phyloP scores from a whole-genome alignment of 2,113 vertebrate species.

The Nesogale talazaci region DNA sequence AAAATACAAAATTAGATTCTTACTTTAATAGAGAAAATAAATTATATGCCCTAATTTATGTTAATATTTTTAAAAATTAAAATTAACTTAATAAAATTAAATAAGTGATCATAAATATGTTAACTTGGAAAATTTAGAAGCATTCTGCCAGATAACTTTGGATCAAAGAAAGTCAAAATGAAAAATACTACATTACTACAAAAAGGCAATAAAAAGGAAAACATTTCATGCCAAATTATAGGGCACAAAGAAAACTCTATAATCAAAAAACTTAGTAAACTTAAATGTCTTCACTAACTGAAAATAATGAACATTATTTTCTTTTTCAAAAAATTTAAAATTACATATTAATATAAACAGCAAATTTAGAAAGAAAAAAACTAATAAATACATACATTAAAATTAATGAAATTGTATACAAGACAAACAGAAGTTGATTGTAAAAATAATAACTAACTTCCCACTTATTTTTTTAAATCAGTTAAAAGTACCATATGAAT shows the following conservation, averaged over 20 bases:
- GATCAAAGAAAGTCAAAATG: background rate
- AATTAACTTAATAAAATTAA: background rate
- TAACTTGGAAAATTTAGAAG: slow-evolving; percentile 14
- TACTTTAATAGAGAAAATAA: too few relatives aligned
- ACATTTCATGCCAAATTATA: background rate
- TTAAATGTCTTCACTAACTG: background rate
- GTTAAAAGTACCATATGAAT: background rate
- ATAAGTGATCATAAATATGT: background rate
- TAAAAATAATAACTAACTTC: background rate
- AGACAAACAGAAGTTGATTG: background rate
- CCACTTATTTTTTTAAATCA: background rate
- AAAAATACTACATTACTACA: background rate
- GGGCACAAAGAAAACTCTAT: background rate
- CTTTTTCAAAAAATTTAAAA: slow-evolving; percentile 1
- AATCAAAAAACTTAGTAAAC: slow-evolving; percentile 7
- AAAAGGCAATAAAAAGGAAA: background rate
- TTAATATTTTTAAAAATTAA: background rate
- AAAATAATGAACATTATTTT: background rate
- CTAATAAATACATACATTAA: background rate
- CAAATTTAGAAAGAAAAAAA: background rate
- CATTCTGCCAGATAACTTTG: background rate
- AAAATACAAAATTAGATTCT: too few relatives aligned
- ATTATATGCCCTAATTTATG: background rate
- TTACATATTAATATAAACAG: background rate
- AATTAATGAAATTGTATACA: background rate